Conservation (phyloP, 1,140 invertebrate genomes). For the Ceratitis capitata region DNA sequence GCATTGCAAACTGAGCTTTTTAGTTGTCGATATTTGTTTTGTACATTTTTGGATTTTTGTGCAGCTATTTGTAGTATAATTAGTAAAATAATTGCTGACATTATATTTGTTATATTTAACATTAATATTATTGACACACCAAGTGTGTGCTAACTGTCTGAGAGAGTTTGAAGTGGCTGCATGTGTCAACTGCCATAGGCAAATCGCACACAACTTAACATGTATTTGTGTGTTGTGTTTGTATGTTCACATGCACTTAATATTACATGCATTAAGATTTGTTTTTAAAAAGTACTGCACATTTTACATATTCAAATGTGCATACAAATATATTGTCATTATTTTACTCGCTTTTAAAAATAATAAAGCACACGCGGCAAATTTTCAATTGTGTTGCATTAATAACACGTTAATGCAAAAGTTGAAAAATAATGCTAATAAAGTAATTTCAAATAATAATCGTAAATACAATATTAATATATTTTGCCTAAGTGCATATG, state of each 20-base stretch:
- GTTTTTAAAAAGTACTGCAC: neutral
- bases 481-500: no score
- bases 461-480: neutral
- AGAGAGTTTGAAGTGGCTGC: neutral
- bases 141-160: neutral
- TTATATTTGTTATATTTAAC: conserved; percentile 35
- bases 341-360: neutral
- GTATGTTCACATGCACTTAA: neutral
- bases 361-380: conserved; percentile 13
- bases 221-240: neutral
- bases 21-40: neutral
- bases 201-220: neutral
- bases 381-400: conserved; percentile 34
- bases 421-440: conserved; percentile 2
- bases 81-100: conserved; percentile 28
- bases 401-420: conserved; percentile 32
- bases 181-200: neutral
- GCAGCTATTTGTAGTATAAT: neutral
- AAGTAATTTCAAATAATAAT: conserved; percentile 14
- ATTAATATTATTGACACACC: conserved; percentile 26
- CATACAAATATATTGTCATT: neutral
- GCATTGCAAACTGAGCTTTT: neutral
- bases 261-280: neutral
- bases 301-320: neutral
- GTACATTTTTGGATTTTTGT: neutral